Evolutionary conservation across 2,797 vertebrate species (phyloP).

Genomic region (Manis pentadactyla): DNA sequence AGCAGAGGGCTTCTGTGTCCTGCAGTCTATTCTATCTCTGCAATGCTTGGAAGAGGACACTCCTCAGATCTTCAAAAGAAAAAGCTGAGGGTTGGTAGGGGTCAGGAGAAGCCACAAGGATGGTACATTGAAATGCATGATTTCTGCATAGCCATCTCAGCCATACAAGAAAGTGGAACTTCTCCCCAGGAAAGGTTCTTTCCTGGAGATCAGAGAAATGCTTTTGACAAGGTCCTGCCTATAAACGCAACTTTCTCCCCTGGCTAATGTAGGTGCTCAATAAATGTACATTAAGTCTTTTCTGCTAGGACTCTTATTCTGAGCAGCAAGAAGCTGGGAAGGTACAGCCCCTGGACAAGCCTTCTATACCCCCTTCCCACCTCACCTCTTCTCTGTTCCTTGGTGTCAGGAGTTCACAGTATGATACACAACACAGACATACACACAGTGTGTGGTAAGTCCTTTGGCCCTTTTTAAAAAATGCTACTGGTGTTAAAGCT

Average conservation of each 20-base stretch:
- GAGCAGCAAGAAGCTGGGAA: background rate
- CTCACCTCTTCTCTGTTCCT: background rate
- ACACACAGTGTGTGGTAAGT: background rate
- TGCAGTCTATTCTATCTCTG: background rate
- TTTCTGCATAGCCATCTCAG: background rate
- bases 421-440: conserved; percentile 1
- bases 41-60: background rate
- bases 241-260: background rate
- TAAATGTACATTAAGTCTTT: background rate
- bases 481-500: background rate
- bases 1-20: background rate
- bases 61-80: background rate
- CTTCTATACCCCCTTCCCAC: background rate
- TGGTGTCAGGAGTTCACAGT: background rate
- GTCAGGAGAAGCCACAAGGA: background rate
- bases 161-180: background rate
- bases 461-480: conserved; percentile 24
- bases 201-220: background rate
- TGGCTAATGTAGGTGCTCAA: background rate
- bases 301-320: background rate
- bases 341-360: background rate
- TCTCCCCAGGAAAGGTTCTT: background rate
- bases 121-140: background rate
- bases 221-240: background rate
- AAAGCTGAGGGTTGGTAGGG: background rate